Evolutionary conservation across 1,140 invertebrate species (phyloP), one percentile per base, ranked within the genome.

Genomic region (Samia ricini): DNA sequence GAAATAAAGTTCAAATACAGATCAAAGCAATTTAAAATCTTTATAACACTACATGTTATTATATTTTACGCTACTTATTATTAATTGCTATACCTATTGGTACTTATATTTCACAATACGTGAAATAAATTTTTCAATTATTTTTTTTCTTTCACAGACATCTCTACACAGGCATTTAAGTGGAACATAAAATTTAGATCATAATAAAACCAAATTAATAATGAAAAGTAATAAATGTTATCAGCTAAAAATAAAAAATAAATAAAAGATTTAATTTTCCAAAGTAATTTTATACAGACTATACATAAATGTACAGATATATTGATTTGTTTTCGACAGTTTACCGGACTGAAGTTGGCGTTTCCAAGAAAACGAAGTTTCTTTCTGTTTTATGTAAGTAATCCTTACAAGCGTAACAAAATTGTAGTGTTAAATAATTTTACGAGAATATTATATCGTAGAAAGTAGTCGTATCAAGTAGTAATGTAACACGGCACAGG

Each of bases 331-430:
- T 73, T 64, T 68, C 49, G 50, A 63, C 49, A 33, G 49, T 52
- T 51, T 60, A 56, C 67, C 61, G 72, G 36, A 64, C 72, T 83
- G 83, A 81, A 83, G 81, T 85, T 85, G 78, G 83, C 77, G 71
- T 77, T 88, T 78, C 79, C 76, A 66, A 68, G 81, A 86, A 76
- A 71, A 61, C 69, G 72, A 77, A 80, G 76, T 83, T 86, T 83
- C 71, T 81, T 82, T 85, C 73, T 80, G 76, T 81, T 84, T 76
- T 81, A 83, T 72, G 84, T 87, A 86, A 87, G 81, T 83, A 85
- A 75, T 72, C 56, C 50, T 62, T 69, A 60, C 62, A 77, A 61
- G 69, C 67, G 72, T 77, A 80, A 77, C 68, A 77, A 70, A 72
- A 79, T 80, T 77, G 66, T 71, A 71, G 33, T 61, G 26, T 60